phyloP scores from a whole-genome alignment of 2,888 invertebrate genomes.

The Odiellus spinosus region DNA sequence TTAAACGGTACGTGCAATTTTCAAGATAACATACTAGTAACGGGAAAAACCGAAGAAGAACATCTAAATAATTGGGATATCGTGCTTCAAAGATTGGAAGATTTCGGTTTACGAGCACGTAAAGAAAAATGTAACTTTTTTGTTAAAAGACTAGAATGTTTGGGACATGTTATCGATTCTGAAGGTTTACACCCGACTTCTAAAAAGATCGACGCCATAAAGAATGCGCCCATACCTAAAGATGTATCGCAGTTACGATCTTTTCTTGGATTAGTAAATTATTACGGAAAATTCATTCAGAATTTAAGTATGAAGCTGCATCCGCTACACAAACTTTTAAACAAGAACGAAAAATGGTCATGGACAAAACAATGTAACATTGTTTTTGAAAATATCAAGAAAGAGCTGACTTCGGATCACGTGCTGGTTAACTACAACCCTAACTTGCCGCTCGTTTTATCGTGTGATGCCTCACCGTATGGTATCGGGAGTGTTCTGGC shows the following conservation, averaged over 20 bases:
- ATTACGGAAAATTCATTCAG: conserved; percentile 7
- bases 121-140: conserved; percentile 3
- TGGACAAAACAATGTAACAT: conserved; percentile 5
- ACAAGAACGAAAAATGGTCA: conserved; percentile 3
- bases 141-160: conserved; percentile 1
- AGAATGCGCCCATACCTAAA: conserved; percentile 2
- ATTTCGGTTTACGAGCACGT: background rate
- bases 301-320: conserved; percentile 5
- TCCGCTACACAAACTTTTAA: conserved; percentile 8
- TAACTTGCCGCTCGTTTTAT: conserved; percentile 12
- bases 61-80: no score
- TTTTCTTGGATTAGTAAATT: conserved; percentile 10
- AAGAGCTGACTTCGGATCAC: conserved; percentile 1
- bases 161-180: conserved; percentile 3
- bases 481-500: conserved; percentile 20
- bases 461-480: conserved; percentile 19
- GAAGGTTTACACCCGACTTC: conserved; percentile 6
- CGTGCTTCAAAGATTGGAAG: background rate
- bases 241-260: background rate
- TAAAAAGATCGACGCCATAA: conserved; percentile 13
- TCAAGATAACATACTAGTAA: no score
- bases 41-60: no score
- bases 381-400: conserved; percentile 5
- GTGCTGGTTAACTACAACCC: conserved; percentile 16
- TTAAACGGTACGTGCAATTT: no score